Evolutionary conservation across 2,888 invertebrate genomes (phyloP), one percentile per base, ranked within the genome.

Genomic region (Acleris cristana): DNA sequence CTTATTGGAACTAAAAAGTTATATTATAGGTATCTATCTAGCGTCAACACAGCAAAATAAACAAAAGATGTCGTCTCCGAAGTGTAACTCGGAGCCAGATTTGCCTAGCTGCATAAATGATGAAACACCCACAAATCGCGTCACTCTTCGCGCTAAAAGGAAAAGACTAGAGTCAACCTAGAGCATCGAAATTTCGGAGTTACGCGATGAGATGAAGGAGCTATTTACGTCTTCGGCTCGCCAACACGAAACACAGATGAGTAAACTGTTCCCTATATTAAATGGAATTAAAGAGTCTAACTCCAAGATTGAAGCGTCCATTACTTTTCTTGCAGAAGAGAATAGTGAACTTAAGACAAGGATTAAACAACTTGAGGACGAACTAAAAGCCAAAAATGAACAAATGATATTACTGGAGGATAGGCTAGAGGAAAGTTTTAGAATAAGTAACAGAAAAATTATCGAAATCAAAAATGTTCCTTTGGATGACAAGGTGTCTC

Each of bases 391-490:
- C 3, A 73, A 63, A 10, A 16, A 12, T 10, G 65, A 58, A 30
- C 45, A 64, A 59, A 62, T 12, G 69, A 70, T 62, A 2, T 18
- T 70, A 8, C 52, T 72, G 18, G 74, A 72, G 45, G 61, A 69
- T 34, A 69, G 69, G 23, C 59, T 74, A 12, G 72, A 72, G 49
- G 72, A 70, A 10, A 34, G n/a, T 23, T n/a, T 72, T 30, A 69
- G 72, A 53, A 64, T 19, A 51, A 53, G 10, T 2, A 59, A 21
- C 16, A 63, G 69, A 12, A 72, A 73, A 55, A 40, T 61, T 7
- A 69, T 71, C n/a, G 69, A 70, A 65, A 66, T 70, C 40, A 71
- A 74, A 65, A 72, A 70, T 59, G 71, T 72, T 2, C 72, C 70
- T 3, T 69, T 63, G 48, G 65, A 56, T 6, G 18, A 61, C 0